These are phyloP conservation scores for Nymphalis c-album DNA, from an alignment of 2,888 invertebrate genomes.

Conservation along the genomic window DNA sequence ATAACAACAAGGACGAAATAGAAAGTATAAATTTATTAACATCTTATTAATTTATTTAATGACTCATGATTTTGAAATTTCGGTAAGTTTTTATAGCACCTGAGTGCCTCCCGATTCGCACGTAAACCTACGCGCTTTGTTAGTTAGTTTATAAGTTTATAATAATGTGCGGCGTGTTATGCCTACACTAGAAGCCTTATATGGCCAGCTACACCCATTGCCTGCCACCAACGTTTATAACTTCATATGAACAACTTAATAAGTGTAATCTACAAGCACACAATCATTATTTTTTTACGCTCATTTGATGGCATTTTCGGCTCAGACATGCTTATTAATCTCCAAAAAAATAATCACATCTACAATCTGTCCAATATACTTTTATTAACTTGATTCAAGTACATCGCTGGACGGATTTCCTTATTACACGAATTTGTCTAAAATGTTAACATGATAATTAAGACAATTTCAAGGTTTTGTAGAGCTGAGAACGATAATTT, in stretches of 20 bases:
- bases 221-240: constrained; percentile 37
- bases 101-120: constrained; percentile 37
- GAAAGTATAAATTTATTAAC: constrained; percentile 4
- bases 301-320: constrained; percentile 19
- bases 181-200: constrained; percentile 49
- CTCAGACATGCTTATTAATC: constrained; percentile 1
- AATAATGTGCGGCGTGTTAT: constrained; percentile 45
- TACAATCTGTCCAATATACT: not conserved
- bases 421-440: not conserved
- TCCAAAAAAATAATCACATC: not conserved
- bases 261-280: constrained; percentile 31
- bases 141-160: constrained; percentile 42
- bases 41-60: constrained; percentile 17
- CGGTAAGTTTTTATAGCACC: constrained; percentile 39
- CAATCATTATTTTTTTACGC: constrained; percentile 24
- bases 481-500: not conserved
- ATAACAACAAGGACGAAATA: not conserved
- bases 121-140: constrained; percentile 32
- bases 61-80: constrained; percentile 36
- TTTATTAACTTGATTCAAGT: not conserved
- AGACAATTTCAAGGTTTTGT: not conserved
- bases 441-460: not conserved
- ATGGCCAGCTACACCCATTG: constrained; percentile 42
- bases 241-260: constrained; percentile 33
- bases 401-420: constrained; percentile 1